A percentile compares a stretch with the other conserved stretches of the same genome.
These are phyloP conservation scores for Aegithalos caudatus DNA, from an alignment of 2,113 vertebrate genomes.

Conservation along the genomic window DNA sequence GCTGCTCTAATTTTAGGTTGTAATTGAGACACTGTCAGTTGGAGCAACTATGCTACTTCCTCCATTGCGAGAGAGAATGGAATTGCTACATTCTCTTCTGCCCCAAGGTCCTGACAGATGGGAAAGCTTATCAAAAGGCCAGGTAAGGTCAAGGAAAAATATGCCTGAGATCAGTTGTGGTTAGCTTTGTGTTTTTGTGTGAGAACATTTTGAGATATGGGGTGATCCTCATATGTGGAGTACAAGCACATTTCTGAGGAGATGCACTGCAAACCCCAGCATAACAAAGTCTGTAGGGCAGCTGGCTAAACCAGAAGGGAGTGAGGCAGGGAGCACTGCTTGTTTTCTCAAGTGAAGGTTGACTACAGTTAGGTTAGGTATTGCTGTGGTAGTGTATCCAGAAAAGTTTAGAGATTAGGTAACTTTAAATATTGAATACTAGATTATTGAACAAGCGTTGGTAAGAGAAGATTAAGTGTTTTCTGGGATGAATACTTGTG, in stretches of 20 bases:
- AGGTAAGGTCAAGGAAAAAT: constrained; percentile 74
- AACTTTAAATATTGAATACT: not conserved
- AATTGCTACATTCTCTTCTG: constrained; percentile 92
- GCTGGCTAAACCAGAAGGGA: not conserved
- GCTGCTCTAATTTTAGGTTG: constrained; percentile 78
- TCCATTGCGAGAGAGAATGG: constrained; percentile 94
- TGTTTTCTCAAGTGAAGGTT: not conserved
- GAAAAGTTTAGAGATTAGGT: not conserved
- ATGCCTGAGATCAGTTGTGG: not conserved
- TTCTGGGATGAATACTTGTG: not conserved
- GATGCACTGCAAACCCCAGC: not conserved
- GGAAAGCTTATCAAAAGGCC: constrained; percentile 98
- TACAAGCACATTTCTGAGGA: not conserved
- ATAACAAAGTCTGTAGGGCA: not conserved
- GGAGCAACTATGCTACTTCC: constrained; percentile 97
- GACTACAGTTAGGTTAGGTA: not conserved
- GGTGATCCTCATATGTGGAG: not conserved
- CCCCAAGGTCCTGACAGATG: constrained; percentile 97
- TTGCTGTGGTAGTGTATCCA: not conserved
- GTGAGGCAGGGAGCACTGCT: not conserved
- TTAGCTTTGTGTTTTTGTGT: not conserved
- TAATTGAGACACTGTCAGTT: constrained; percentile 97
- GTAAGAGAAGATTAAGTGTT: not conserved
- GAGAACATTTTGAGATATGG: not conserved
- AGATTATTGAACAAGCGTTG: not conserved